These are phyloP conservation scores for Telmatochromis sp. DNA, from an alignment of 2,113 vertebrate species.

Conservation along the genomic window DNA sequence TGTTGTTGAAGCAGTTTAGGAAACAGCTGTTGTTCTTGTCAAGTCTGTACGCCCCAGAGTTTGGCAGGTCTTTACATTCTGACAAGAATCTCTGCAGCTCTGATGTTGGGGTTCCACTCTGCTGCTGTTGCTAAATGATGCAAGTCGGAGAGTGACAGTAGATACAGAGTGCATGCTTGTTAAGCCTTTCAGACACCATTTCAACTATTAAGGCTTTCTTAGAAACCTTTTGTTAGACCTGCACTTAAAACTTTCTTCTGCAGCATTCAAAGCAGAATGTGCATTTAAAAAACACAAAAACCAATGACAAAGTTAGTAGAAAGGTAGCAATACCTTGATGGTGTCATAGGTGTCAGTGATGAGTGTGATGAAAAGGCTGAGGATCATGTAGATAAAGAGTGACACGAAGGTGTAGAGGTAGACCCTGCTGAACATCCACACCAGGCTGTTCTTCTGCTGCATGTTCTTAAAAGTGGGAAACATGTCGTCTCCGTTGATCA, in stretches of 20 bases:
- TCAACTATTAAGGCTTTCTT: neutral
- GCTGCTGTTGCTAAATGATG: conserved; percentile 78
- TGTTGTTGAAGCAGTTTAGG: conserved; percentile 32
- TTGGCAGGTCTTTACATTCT: conserved; percentile 83
- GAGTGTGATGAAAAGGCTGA: conserved; percentile 96
- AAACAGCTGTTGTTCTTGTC: conserved; percentile 59
- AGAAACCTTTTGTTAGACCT: neutral
- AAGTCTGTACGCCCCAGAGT: conserved; percentile 81
- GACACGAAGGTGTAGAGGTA: conserved; percentile 94
- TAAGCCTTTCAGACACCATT: neutral
- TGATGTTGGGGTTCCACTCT: conserved; percentile 76
- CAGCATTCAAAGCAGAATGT: neutral
- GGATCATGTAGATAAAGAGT: conserved; percentile 96
- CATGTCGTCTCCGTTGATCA: conserved; percentile 97
- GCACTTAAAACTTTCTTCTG: neutral
- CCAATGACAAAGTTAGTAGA: neutral
- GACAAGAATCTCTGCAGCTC: conserved; percentile 82
- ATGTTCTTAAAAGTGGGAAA: conserved; percentile 90
- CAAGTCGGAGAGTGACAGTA: neutral
- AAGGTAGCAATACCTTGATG: conserved; percentile 77
- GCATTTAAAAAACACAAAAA: neutral
- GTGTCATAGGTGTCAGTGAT: conserved; percentile 95
- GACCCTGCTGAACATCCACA: conserved; percentile 90
- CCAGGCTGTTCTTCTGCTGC: conserved; percentile 86
- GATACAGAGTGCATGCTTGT: neutral